A percentile compares a stretch with the other conserved stretches of the same genome.
Conservation (phyloP, 2,113 vertebrate genomes). For the Lycocorax pyrrhopterus region DNA sequence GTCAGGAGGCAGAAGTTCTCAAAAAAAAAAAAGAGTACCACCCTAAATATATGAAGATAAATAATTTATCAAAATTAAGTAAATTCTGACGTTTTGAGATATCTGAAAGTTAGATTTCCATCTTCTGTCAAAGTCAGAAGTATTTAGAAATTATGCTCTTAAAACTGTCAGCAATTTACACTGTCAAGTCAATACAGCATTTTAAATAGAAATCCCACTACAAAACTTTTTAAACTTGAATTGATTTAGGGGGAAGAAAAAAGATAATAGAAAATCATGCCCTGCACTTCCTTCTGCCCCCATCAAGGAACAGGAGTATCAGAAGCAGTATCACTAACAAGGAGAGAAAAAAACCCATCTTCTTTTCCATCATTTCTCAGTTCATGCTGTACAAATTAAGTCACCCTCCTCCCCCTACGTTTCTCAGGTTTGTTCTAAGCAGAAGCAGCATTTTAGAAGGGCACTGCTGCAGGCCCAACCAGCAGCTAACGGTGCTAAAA, state of each 20-base stretch:
- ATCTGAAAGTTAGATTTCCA: not conserved
- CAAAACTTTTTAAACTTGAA: not conserved
- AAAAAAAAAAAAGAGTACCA: not conserved
- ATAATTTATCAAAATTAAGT: not conserved
- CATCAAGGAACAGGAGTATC: not conserved
- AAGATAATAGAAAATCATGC: not conserved
- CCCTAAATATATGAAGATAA: not conserved
- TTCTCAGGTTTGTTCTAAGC: not conserved
- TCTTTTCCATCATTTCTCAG: not conserved
- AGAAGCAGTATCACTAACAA: not conserved
- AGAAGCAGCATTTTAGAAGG: not conserved
- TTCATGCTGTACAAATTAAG: not conserved
- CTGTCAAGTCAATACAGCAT: not conserved
- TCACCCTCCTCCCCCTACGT: not conserved
- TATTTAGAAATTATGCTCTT: not conserved
- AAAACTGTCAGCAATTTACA: not conserved
- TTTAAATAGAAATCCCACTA: not conserved
- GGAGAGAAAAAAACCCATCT: not conserved
- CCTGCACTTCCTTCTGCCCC: not conserved
- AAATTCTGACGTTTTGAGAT: not conserved
- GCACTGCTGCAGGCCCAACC: not conserved
- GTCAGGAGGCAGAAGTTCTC: not conserved
- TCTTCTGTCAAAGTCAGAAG: not conserved
- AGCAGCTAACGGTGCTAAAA: not conserved
- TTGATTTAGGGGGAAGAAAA: accelerated